Base-by-base conservation (phyloP, 2,113 vertebrate species). In the Amblyornis subalaris region DNA sequence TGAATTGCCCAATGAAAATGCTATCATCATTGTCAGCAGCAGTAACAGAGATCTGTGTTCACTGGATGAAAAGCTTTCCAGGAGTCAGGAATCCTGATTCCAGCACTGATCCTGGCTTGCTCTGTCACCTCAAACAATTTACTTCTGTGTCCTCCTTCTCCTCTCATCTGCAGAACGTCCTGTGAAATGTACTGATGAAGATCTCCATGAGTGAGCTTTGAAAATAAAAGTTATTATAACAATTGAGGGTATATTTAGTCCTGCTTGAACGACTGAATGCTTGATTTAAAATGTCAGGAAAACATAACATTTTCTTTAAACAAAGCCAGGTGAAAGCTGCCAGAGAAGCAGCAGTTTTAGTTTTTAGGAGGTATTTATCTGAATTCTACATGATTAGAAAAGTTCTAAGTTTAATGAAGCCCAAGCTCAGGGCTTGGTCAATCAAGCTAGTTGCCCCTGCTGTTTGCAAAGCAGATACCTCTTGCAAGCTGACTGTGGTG, bases 21-120 rank as follows among this genome's bases (percentile, higher is more conserved):
- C 38, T 88, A 83, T 66, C 85, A 93, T 85, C 58, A 47, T 83
- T 71, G 90, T 88, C 54, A 91, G 84, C 54, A 94, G 66, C 48
- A 85, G 42, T 50, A 83, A 85, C 40, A 83, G 40, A 70, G n/a
- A 61, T 47, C 74, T 70, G 64, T 83, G 54, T 76, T 66, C 74
- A 53, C 21, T 51, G 64, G 74, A 79, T 70, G 70, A 86, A 77
- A 78, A 87, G 79, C 28, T 85, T 82, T 42, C 25, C 62, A 72
- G n/a, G 36, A 88, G 85, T 61, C 70, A 89, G 45, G 62, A 85
- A 85, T 94, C 66, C n/a, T 53, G 40, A 74, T 78, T 78, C 18
- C 48, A 89, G 26, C 61, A 82, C 77, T 82, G 66, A 93, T 66
- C 28, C 19, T 53, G 36, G n/a, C 25, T 94, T 91, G 45, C 21